Evolutionary conservation across 1,140 invertebrate species (phyloP), one percentile per base, ranked within the genome.

Genomic region (Mycetomoellerius zeteki): DNA sequence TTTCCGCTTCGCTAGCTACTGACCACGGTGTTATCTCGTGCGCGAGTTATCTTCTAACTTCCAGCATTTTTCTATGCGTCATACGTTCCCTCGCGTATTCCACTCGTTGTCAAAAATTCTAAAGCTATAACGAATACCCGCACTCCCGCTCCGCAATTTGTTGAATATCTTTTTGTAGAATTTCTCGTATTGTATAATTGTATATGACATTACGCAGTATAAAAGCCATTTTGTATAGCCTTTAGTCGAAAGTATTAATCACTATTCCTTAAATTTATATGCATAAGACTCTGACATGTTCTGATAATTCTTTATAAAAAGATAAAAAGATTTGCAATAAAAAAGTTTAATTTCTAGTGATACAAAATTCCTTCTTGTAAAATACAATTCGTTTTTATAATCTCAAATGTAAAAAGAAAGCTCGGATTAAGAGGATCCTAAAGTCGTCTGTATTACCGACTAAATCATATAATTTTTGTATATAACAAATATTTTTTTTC

Each of bases 21-120:
- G 43, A 67, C 19, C 14, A 3, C 56, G 24, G 30, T 21, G 43
- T 54, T 85, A 85, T 85, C 37, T 43, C 82, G 24, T 16, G 10
- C 21, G 27, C 43, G 50, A 21, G 30, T 78, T 78, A 81, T 82
- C 43, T 64, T n/a, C 21, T 37, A 43, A 52, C 75, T 54, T 88
- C 10, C 27, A 76, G 33, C n/a, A 52, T 54, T 77, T 64, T 76
- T 73, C 47, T 71, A 33, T 58, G 33, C 24, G 21, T 76, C 67
- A 73, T 82, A 43, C 56, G 27, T 24, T 75, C 77, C 52, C 87
- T 86, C 37, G 30, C 54, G 54, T 78, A 50, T 24, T 62, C 27
- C 21, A 37, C 30, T 19, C 43, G 0, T 33, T 30, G 52, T 24
- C 58, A 88, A 82, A 89, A 89, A 89, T 86, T 80, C 82, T 86